Conservation (phyloP, 2,113 vertebrate genomes). For the Girardinichthys multiradiatus region DNA sequence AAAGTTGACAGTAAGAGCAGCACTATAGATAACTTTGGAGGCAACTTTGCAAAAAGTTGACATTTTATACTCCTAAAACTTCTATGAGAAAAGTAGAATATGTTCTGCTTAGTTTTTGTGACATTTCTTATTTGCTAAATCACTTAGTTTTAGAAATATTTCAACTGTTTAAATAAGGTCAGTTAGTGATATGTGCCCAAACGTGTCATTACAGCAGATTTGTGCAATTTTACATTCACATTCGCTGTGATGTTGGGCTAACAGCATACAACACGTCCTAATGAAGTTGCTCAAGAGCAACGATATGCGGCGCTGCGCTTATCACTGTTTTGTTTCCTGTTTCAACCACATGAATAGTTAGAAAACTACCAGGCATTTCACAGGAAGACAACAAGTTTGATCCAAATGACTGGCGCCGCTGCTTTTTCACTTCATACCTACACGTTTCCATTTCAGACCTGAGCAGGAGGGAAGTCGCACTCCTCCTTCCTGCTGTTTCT, state of each 20-base stretch:
- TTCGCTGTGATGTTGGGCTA: not conserved
- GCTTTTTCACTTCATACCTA: constrained; percentile 54
- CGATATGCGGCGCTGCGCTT: not conserved
- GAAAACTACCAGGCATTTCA: constrained; percentile 55
- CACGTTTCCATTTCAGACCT: constrained; percentile 47
- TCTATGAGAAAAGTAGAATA: no score
- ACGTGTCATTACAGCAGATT: no score
- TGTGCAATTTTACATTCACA: no score
- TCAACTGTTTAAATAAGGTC: no score
- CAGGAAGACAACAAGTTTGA: constrained; percentile 53
- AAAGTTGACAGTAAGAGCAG: no score
- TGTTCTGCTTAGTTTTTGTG: no score
- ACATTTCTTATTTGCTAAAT: no score
- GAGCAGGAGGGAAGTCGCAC: not conserved
- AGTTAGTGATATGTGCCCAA: no score
- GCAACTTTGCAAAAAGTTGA: no score
- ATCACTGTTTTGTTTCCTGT: constrained; percentile 60
- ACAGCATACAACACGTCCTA: not conserved
- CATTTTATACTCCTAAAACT: no score
- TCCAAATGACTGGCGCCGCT: constrained; percentile 39
- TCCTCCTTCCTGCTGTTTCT: not conserved
- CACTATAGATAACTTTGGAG: no score
- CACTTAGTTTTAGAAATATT: no score
- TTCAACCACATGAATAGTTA: constrained; percentile 68
- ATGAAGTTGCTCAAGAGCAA: constrained; percentile 44